phyloP scores from a whole-genome alignment of 2,888 invertebrate genomes.

The Yponomeuta plumbellus region DNA sequence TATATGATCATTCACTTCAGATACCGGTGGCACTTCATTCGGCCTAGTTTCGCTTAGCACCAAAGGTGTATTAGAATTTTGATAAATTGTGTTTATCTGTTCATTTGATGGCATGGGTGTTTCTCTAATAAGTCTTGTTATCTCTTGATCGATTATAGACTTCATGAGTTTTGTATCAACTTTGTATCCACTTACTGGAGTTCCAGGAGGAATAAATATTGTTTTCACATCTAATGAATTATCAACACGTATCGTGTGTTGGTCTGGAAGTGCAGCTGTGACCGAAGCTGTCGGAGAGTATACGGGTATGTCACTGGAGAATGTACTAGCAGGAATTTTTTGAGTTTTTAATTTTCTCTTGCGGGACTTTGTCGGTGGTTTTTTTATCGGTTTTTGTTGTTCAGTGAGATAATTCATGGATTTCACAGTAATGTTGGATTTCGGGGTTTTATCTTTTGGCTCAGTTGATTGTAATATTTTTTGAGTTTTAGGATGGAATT shows the following conservation, averaged over 20 bases:
- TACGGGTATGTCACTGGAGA: no score
- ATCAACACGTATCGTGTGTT: neutral
- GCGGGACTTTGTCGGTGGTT: no score
- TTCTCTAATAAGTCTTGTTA: neutral
- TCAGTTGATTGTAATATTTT: no score
- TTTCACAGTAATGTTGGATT: no score
- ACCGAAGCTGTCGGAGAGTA: neutral
- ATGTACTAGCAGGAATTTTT: neutral
- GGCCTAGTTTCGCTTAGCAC: neutral
- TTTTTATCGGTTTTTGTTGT: no score
- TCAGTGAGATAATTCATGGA: no score
- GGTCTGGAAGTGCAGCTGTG: neutral
- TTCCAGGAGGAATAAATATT: neutral
- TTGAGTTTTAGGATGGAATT: neutral
- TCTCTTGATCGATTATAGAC: conserved; percentile 8
- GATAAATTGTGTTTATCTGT: no score
- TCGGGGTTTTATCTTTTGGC: no score
- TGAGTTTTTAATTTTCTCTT: neutral
- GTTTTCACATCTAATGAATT: neutral
- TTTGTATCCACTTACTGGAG: neutral
- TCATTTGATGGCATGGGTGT: neutral
- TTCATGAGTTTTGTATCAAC: neutral
- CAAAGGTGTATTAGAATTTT: neutral
- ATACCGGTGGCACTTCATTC: neutral
- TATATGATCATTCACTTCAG: neutral